These are phyloP conservation scores for Chrysolina oricalcia DNA, from an alignment of 2,888 invertebrate species.

Conservation along the genomic window DNA sequence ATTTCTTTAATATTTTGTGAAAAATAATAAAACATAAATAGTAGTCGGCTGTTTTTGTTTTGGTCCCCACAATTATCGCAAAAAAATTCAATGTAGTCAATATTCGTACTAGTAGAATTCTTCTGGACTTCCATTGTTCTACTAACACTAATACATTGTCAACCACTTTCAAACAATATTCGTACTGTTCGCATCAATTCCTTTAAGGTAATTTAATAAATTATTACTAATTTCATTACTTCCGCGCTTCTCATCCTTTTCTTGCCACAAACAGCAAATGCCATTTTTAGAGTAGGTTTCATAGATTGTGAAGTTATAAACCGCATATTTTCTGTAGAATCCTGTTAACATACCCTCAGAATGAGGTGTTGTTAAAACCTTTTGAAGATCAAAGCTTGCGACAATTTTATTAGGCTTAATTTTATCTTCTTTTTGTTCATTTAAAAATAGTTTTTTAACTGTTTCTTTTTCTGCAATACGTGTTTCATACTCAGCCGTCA, in stretches of 20 bases:
- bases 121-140: no score
- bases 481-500: no score
- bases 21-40: slow-evolving; percentile 24
- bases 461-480: slow-evolving; percentile 7
- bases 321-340: slow-evolving; percentile 59
- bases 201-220: slow-evolving; percentile 53
- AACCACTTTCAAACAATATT: not conserved
- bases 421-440: slow-evolving; percentile 15
- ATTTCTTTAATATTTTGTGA: slow-evolving; percentile 12
- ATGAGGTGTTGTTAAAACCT: slow-evolving; percentile 59
- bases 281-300: slow-evolving; percentile 56
- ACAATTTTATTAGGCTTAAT: slow-evolving; percentile 23
- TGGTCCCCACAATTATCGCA: slow-evolving; percentile 38
- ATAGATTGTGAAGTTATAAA: slow-evolving; percentile 60
- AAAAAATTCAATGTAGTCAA: slow-evolving; percentile 17
- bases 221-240: slow-evolving; percentile 52
- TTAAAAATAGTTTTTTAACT: slow-evolving; percentile 16
- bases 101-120: no score
- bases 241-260: slow-evolving; percentile 55
- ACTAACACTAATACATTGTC: no score
- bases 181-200: slow-evolving; percentile 52
- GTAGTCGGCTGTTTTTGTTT: slow-evolving; percentile 31
- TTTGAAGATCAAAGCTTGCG: slow-evolving; percentile 48
- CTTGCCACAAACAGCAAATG: slow-evolving; percentile 57
- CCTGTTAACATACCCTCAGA: slow-evolving; percentile 55